phyloP scores from a whole-genome alignment of 2,888 invertebrate species.

The Cephalotes varians region DNA sequence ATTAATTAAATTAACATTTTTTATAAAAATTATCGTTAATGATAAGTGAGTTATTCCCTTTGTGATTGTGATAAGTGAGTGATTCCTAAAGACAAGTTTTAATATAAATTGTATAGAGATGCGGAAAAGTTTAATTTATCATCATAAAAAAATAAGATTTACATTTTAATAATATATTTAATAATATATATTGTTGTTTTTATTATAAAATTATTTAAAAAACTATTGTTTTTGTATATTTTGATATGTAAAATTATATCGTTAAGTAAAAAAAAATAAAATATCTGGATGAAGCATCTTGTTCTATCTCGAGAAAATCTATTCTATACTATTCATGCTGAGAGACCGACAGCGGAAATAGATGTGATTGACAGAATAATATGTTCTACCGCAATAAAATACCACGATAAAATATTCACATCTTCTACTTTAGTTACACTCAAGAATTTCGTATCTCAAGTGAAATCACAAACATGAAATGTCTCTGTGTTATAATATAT shows the following conservation, averaged over 20 bases:
- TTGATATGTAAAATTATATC: not conserved
- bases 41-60: not conserved
- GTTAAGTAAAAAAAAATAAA: not conserved
- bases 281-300: not conserved
- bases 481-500: not conserved
- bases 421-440: not conserved
- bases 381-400: not conserved
- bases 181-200: not conserved
- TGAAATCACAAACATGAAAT: not conserved
- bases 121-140: not conserved
- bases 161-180: not conserved
- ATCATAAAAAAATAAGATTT: not conserved
- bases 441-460: not conserved
- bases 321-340: not conserved
- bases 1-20: constrained; percentile 1
- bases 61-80: not conserved
- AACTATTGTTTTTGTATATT: not conserved
- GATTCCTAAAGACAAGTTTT: not conserved
- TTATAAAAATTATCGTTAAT: not conserved
- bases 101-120: not conserved
- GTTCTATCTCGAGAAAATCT: not conserved
- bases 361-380: constrained; percentile 27
- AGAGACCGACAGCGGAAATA: not conserved
- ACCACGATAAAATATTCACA: not conserved
- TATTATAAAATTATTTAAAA: not conserved